Base-by-base conservation (phyloP, 1,140 invertebrate species). In the Sycophila sp. region DNA sequence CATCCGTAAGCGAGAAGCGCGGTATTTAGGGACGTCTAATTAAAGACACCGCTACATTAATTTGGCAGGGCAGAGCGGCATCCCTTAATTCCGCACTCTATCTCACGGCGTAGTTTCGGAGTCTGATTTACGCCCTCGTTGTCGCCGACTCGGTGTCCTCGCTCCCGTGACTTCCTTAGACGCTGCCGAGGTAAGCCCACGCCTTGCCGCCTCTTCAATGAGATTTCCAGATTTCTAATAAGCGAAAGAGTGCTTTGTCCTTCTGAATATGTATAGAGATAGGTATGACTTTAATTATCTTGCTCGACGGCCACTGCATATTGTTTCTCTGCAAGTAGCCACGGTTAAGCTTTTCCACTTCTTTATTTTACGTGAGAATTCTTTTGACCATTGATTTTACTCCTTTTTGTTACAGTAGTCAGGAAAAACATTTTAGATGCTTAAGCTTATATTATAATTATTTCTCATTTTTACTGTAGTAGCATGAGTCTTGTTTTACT, bases 81-180 rank as follows among this genome's bases (percentile, higher is more conserved):
- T 79, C 76, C 77, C 75, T 79, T 78, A 79, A 79, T 78, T 78
- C 78, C 72, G 49, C 65, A 13, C 38, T 42, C 45, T 7, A 13
- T 4, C 40, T 24, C 30, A 7, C 17, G 42, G 34, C 71, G 74
- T 72, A 77, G 75, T 78, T 77, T 75, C 73, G 74, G 36, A 36
- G 32, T 70, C 75, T 79, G 76, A 79, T 79, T 78, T 79, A 79
- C 77, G 77, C 69, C 63, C 69, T 77, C 72, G 72, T 73, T 74
- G 69, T 55, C 74, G 68, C 7, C 10, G 30, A 65, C 36, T 53
- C 63, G 53, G 66, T 58, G 49, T 53, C 47, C 49, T 40, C 19
- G 62, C 13, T 24, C 45, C 17, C 45, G 17, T 26, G 17, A 28
- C 26, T 40, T 45, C 38, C 22, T 13, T 30, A 13, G 4, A 26